phyloP scores from a whole-genome alignment of 2,113 vertebrate species.

The Passerina amoena region DNA sequence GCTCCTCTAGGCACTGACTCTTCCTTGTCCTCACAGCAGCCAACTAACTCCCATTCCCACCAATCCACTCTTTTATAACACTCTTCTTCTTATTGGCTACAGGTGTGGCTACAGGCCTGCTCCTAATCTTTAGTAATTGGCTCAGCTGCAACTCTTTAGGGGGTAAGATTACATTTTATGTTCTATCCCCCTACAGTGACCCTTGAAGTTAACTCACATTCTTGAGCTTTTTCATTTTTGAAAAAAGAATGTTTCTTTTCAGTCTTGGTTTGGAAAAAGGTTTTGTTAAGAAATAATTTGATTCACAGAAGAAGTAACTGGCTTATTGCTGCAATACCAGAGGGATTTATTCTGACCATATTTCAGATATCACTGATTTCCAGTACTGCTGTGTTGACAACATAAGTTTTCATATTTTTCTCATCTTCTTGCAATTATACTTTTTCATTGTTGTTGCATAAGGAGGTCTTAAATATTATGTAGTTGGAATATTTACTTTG shows the following conservation, averaged over 20 bases:
- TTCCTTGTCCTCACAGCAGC: too few relatives aligned
- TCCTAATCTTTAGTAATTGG: too few relatives aligned
- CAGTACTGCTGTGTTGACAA: not conserved
- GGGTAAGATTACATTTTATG: too few relatives aligned
- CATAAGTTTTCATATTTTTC: not conserved
- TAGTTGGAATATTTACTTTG: not conserved
- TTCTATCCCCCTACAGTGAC: not conserved
- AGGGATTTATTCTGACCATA: not conserved
- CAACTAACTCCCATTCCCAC: too few relatives aligned
- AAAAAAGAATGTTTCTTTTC: not conserved
- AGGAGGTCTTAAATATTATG: not conserved
- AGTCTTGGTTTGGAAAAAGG: not conserved
- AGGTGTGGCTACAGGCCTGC: too few relatives aligned
- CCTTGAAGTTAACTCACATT: not conserved
- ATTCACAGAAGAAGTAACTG: not conserved
- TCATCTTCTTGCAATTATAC: not conserved
- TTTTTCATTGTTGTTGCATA: not conserved
- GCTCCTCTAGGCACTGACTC: too few relatives aligned
- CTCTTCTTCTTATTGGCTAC: too few relatives aligned
- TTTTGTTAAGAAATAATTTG: constrained; percentile 12
- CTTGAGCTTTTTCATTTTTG: not conserved
- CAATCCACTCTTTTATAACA: too few relatives aligned
- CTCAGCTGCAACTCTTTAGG: too few relatives aligned
- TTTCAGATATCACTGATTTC: not conserved
- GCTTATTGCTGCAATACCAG: not conserved